Evolutionary conservation across 64 coral and sea anemone species (phyloP).

Genomic region (Montipora capricornis): DNA sequence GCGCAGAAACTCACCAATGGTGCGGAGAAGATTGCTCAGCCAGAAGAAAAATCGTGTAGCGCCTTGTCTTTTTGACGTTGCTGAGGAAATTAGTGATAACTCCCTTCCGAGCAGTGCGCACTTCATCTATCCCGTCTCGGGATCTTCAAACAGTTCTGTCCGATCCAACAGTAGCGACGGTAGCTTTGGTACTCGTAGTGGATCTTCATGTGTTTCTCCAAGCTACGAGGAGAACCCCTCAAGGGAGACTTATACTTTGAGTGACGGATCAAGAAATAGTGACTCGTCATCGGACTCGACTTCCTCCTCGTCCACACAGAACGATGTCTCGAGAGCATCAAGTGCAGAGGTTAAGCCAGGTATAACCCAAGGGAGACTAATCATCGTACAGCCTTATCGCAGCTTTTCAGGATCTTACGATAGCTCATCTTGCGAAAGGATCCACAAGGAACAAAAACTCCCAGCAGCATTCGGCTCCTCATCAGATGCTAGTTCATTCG

Average conservation of each 20-base stretch:
- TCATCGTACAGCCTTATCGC: slow-evolving; percentile 16
- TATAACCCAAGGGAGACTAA: slow-evolving; percentile 6
- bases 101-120: background rate
- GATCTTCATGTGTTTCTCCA: background rate
- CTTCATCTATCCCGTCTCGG: background rate
- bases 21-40: background rate
- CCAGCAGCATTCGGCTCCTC: background rate
- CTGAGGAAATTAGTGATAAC: too few relatives aligned
- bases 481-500: background rate
- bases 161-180: background rate
- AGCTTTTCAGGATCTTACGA: background rate
- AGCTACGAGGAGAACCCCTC: background rate
- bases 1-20: too few relatives aligned
- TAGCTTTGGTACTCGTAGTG: background rate
- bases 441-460: background rate
- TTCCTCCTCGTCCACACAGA: background rate
- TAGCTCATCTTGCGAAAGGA: background rate
- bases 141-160: background rate
- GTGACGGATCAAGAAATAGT: background rate
- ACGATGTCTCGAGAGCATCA: background rate
- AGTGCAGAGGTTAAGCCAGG: background rate
- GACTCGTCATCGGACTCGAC: background rate
- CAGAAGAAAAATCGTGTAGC: background rate
- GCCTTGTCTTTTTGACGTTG: background rate
- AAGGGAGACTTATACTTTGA: background rate